A percentile compares a stretch with the other conserved stretches of the same genome.
Conservation (phyloP, 2,888 invertebrate genomes). For the Idaea straminata region DNA sequence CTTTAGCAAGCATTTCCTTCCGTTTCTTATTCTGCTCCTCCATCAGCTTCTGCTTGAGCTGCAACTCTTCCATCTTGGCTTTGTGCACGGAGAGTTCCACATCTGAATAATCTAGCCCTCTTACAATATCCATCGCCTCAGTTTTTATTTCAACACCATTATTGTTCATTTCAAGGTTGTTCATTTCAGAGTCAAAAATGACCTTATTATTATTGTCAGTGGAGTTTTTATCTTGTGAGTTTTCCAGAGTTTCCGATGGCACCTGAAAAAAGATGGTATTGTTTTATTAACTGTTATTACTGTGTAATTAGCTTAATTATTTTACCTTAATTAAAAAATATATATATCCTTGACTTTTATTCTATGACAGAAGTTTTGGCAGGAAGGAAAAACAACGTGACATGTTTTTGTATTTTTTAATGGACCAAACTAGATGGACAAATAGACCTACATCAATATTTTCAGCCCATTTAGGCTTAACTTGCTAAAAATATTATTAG, state of each 20-base stretch:
- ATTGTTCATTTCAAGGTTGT: constrained; percentile 29
- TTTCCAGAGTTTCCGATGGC: not conserved
- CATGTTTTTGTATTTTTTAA: too few relatives aligned
- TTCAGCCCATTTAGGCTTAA: too few relatives aligned
- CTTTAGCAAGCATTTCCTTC: constrained; percentile 85
- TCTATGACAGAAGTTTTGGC: too few relatives aligned
- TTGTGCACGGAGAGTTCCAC: constrained; percentile 66
- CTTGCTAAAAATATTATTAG: too few relatives aligned
- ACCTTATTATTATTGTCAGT: not conserved
- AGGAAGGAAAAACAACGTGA: too few relatives aligned
- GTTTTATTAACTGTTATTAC: not conserved
- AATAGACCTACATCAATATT: too few relatives aligned
- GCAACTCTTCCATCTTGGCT: constrained; percentile 83
- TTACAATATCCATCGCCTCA: constrained; percentile 51
- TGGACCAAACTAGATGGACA: too few relatives aligned
- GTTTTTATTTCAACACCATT: constrained; percentile 34
- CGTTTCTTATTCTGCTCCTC: constrained; percentile 90
- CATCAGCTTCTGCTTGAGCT: constrained; percentile 85
- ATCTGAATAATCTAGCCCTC: constrained; percentile 58
- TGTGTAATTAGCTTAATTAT: too few relatives aligned
- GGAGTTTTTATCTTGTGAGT: not conserved
- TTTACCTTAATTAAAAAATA: too few relatives aligned
- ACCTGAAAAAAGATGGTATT: not conserved
- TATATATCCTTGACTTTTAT: too few relatives aligned
- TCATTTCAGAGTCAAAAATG: constrained; percentile 10